Conservation (phyloP, 2,113 vertebrate species). For the Calypte anna region DNA sequence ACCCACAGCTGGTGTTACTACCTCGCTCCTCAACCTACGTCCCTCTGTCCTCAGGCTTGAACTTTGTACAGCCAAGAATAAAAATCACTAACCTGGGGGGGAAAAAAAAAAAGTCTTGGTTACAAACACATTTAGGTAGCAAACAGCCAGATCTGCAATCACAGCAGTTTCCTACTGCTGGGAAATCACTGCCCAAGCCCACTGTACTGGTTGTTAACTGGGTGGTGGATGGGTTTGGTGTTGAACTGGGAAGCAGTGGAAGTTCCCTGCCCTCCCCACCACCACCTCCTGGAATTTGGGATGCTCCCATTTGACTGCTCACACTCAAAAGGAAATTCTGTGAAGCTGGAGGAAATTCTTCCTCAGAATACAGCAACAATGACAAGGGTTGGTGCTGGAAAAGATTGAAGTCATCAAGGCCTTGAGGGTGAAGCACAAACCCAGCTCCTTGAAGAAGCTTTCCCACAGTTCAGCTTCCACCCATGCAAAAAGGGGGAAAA, state of each 20-base stretch:
- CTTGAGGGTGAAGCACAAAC: slow-evolving; percentile 51
- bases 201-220: accelerated
- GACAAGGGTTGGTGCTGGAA: background rate
- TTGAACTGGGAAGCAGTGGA: background rate
- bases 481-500: background rate
- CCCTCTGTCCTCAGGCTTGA: background rate
- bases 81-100: background rate
- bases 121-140: background rate
- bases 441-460: background rate
- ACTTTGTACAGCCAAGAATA: background rate
- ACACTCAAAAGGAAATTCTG: background rate
- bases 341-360: background rate
- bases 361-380: background rate
- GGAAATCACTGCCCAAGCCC: background rate
- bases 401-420: slow-evolving; percentile 43
- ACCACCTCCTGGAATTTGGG: accelerated
- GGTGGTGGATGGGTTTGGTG: background rate
- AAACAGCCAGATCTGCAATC: background rate
- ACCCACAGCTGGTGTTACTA: accelerated
- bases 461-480: slow-evolving; percentile 40
- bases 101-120: background rate
- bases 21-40: background rate
- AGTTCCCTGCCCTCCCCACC: background rate
- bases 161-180: background rate
- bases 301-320: background rate